Base-by-base conservation (phyloP, 2,888 invertebrate species). In the Metopia argyrocephala region DNA sequence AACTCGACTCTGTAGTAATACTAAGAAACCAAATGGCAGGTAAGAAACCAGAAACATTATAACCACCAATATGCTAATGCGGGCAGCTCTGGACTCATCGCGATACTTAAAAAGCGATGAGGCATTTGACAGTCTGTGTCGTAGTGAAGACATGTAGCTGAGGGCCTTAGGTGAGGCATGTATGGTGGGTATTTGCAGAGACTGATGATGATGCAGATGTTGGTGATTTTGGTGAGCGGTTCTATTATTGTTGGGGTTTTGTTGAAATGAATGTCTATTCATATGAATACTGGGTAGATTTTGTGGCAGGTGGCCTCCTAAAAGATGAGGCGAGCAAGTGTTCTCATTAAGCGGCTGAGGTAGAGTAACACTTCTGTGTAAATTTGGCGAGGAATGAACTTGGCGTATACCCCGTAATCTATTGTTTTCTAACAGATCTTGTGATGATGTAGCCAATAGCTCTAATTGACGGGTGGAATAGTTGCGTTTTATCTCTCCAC, bases 41-140 rank as follows among this genome's bases (percentile, higher is more conserved):
- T 91, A 91, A 25, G 91, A 91, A 64, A 91, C 87, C 31, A 91
- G 86, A 81, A 91, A 91, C 91, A 91, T 91, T 18, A 91, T 89
- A 50, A 91, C 91, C 80, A 91, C 91, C 84, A 91, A 84, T 73
- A 90, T 94, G 87, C 96, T 96, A 66, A 97, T 96, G 84, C 96
- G 94, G 7, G 96, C 97, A 2, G 97, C 96, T 83, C 96, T 93
- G 84, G 96, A 95, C 91, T 97, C 97, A 88, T 97, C 97, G 69
- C 96, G 92, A 88, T 96, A 96, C 86, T 94, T 93, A 90, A 96
- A 96, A 81, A 96, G 92, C 64, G 96, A 95, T 57, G 95, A 95
- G 31, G 96, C 96, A 88, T 96, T 96, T 82, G 96, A 95, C 82
- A 97, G 94, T 68, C 96, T 93, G 89, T 95, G 94, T 75, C 95